Evolutionary conservation across 92 coral and sea anemone genomes (phyloP), one percentile per base, ranked within the genome.

Genomic region (Heliopora coerulea): DNA sequence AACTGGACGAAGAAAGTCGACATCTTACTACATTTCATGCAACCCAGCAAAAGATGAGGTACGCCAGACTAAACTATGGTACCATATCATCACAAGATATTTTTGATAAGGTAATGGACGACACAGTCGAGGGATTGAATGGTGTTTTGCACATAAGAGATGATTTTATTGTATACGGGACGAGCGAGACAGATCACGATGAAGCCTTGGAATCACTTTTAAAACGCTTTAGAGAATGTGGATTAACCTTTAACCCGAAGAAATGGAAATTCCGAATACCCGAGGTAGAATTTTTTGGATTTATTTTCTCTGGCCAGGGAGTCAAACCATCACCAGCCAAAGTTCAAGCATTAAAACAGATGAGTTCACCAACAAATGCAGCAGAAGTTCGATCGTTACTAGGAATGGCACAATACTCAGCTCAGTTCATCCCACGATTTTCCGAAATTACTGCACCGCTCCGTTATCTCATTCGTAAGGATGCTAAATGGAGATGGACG

Each of bases 381-480:
- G 59, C 60, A 17, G 72, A 75, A 33, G 37, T 75, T 11, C 0
- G 72, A 41, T 75, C 72, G 0, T 75, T 60, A 17, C 58, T 79
- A 39, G 83, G 91, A 3, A 87, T 83, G 88, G 56, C 91, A 3
- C 60, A 83, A 26, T 80, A 79, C 61, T 79, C 65, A 20, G 52
- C 87, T 3, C 65, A 80, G 29, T 74, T 67, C 78, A 80, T 85
- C 0, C 62, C 35, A 31, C 29, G 40, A 18, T 75, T 80, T 34
- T 81, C 83, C 15, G 80, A 82, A 2, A 14, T 75, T 21, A 57
- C 80, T 10, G 72, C 67, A 20, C 80, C 80, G 14, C 31, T 75
- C 39, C 81, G 61, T 17, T 42, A 75, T 27, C 41, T 75, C 46
- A 75, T 72, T 14, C 17, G 41, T 32, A 75, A 75, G 69, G 42